A percentile compares a stretch with the other conserved stretches of the same genome.
Conservation (phyloP, 1,140 invertebrate genomes). For the Littorina saxatilis region DNA sequence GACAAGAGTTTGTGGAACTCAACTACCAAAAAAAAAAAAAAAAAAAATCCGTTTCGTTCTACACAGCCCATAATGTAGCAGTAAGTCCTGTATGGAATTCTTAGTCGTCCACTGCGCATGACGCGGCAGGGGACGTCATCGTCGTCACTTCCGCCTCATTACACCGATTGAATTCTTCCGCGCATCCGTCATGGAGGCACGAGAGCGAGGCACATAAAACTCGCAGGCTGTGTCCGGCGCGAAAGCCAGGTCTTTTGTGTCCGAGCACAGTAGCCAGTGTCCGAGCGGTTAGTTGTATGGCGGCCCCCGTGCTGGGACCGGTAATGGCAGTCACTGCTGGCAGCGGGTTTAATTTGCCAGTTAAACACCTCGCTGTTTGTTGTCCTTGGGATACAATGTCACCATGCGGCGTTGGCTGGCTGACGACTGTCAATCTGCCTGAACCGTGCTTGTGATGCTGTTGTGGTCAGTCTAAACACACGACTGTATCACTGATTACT, state of each 20-base stretch:
- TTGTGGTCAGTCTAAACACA: not conserved
- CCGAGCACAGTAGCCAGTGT: not conserved
- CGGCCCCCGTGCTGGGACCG: not conserved
- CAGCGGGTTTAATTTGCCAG: conserved; percentile 5
- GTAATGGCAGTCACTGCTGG: not conserved
- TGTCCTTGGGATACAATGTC: not conserved
- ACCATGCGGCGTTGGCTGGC: not conserved
- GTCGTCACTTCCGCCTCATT: conserved; percentile 20
- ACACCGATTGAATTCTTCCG: not conserved
- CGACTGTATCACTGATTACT: too few species aligned
- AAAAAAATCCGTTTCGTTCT: not conserved
- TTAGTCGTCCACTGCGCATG: not conserved
- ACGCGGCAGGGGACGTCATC: not conserved
- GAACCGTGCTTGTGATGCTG: not conserved
- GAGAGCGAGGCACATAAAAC: not conserved
- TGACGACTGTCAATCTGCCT: not conserved
- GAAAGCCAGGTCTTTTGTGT: not conserved
- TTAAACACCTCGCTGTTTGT: conserved; percentile 20
- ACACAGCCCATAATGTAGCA: not conserved
- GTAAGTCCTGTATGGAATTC: not conserved
- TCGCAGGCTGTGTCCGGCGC: conserved; percentile 1
- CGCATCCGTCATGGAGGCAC: conserved; percentile 24
- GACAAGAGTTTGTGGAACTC: not conserved
- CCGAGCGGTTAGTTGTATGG: conserved; percentile 21
- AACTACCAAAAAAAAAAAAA: not conserved